phyloP scores from a whole-genome alignment of 2,797 vertebrate species.

The Furcifer pardalis region DNA sequence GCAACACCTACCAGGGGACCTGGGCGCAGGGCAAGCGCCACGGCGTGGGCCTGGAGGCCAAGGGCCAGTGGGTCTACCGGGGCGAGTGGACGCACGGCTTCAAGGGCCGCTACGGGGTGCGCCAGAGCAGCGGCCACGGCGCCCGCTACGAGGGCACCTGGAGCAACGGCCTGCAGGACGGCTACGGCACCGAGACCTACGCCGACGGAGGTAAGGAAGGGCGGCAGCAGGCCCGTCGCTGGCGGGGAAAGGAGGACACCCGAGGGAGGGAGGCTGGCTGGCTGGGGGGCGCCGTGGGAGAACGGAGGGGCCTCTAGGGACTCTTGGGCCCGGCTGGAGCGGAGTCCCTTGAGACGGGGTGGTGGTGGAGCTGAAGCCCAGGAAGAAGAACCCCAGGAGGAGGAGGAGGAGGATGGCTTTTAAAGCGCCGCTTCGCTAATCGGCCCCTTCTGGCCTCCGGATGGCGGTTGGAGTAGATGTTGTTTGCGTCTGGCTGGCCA shows the following conservation, averaged over 20 bases:
- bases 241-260: too few species aligned
- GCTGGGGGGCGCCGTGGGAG: too few species aligned
- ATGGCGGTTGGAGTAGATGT: conserved; percentile 47
- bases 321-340: too few species aligned
- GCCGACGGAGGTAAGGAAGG: conserved; percentile 93
- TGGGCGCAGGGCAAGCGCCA: conserved; percentile 99
- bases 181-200: conserved; percentile 98
- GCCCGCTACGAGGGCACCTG: conserved; percentile 98
- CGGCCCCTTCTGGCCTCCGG: too few species aligned
- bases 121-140: conserved; percentile 92
- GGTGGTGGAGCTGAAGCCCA: conserved; percentile 54
- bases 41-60: conserved; percentile 95
- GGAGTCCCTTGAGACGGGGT: too few species aligned
- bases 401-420: too few species aligned
- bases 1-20: conserved; percentile 98
- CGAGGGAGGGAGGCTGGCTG: too few species aligned
- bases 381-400: too few species aligned
- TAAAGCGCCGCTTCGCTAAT: too few species aligned
- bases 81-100: conserved; percentile 99
- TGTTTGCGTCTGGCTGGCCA: conserved; percentile 55
- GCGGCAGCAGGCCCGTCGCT: too few species aligned
- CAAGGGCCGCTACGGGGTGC: conserved; percentile 97
- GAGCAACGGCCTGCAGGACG: conserved; percentile 98
- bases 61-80: conserved; percentile 98
- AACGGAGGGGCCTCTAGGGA: too few species aligned